Evolutionary conservation across 2,797 vertebrate genomes (phyloP), one percentile per base, ranked within the genome.

Genomic region (Chiroxiphia lanceolata): DNA sequence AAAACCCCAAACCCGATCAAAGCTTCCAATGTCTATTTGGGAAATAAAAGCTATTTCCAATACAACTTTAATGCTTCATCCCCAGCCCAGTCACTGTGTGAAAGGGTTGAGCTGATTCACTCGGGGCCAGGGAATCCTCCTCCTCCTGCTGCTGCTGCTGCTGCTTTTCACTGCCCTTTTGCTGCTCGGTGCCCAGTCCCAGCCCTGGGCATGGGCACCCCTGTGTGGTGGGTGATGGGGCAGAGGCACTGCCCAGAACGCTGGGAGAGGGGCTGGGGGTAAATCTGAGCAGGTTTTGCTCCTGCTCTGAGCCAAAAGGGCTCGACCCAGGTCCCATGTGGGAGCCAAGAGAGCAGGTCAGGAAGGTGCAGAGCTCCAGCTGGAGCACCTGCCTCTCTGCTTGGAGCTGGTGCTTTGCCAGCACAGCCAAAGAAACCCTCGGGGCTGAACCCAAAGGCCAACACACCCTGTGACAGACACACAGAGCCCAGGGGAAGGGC

Each of bases 11-110:
- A 83, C 48, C 17, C 57, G 71, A 44, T 64, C 57, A 57, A 68
- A 77, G 38, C 63, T 77, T 94, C 80, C 84, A 88, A 87, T 67
- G 72, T 17, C 20, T 80, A 23, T 83, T 77, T 5, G 7, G 45
- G 64, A 90, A 94, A 84, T 1, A 9, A 88, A 94, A 88, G 8
- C 13, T 80, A 11, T 93, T 96, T 96, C 93, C 83, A 89, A 79
- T 77, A 64, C 68, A 68, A 18, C 48, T 87, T 53, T 50, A 87
- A 60, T 40, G 48, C 42, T 83, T 83, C 60, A 36, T 6, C 40
- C 56, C 4, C 48, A 51, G 47, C 38, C 89, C 83, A 78, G 64
- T 86, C 60, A 54, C 6, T 1, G 1, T 33, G 31, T 33, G 2
- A 22, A 61, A 87, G 44, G 50, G 44, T 38, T 81, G 72, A 84